These are phyloP conservation scores for Caenorhabditis sulstoni DNA, from an alignment of 2,888 invertebrate species.

Conservation along the genomic window DNA sequence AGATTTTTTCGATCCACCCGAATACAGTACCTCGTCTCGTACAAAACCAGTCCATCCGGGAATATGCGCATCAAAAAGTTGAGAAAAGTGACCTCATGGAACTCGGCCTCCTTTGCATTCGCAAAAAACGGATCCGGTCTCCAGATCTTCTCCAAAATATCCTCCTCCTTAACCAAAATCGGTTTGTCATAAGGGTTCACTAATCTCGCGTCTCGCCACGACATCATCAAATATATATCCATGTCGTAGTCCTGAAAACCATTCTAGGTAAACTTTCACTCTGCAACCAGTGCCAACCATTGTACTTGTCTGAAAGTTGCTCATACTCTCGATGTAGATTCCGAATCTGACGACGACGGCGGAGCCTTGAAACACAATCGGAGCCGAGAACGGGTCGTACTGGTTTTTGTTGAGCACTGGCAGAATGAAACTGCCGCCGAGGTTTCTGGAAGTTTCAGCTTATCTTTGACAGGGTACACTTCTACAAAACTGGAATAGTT, in stretches of 20 bases:
- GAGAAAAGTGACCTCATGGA: constrained; percentile 80
- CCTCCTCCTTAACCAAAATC: constrained; percentile 78
- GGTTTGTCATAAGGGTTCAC: constrained; percentile 78
- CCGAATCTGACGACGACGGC: constrained; percentile 79
- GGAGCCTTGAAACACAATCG: constrained; percentile 76
- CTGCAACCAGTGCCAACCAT: constrained; percentile 68
- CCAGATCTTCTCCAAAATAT: constrained; percentile 79
- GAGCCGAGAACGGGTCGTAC: constrained; percentile 79
- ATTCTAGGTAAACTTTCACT: constrained; percentile 3
- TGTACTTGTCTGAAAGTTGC: constrained; percentile 79
- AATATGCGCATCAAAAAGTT: constrained; percentile 80
- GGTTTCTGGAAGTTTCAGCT: constrained; percentile 66
- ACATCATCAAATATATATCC: constrained; percentile 80
- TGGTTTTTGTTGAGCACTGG: constrained; percentile 79
- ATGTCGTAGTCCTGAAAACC: constrained; percentile 81
- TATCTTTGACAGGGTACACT: too few species aligned
- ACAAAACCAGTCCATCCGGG: constrained; percentile 78
- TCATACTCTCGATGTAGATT: constrained; percentile 80
- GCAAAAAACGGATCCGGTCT: constrained; percentile 78
- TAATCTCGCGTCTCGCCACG: constrained; percentile 79
- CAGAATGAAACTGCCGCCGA: constrained; percentile 76
- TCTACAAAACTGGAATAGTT: too few species aligned
- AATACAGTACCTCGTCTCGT: constrained; percentile 75
- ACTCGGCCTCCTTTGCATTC: constrained; percentile 80
- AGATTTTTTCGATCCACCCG: background rate